phyloP scores from a whole-genome alignment of 2,888 invertebrate species.

The Drosophila merina region DNA sequence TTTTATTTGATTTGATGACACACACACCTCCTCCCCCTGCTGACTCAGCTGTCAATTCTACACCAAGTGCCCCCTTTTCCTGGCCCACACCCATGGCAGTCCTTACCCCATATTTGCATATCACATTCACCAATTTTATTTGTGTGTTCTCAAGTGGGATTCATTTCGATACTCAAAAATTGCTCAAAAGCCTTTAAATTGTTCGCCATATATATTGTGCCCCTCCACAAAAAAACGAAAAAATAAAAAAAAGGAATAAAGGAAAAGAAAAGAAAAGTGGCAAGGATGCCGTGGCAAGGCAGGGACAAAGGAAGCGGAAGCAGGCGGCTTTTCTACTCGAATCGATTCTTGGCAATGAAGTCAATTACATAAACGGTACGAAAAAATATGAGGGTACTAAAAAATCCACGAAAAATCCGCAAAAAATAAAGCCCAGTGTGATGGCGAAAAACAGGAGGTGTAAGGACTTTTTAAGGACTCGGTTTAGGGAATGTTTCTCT shows the following conservation, averaged over 20 bases:
- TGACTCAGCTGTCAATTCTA: conserved; percentile 43
- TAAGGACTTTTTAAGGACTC: too few relatives aligned
- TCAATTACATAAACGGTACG: conserved; percentile 71
- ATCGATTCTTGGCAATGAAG: conserved; percentile 77
- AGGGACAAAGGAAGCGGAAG: conserved; percentile 16
- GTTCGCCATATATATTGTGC: conserved; percentile 46
- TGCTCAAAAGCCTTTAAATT: conserved; percentile 44
- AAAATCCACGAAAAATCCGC: background rate
- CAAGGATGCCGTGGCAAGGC: conserved; percentile 6
- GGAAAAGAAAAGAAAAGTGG: background rate
- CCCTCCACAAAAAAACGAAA: too few relatives aligned
- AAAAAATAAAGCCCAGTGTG: too few relatives aligned
- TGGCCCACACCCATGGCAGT: conserved; percentile 3
- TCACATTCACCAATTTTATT: conserved; percentile 41
- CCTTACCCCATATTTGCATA: conserved; percentile 36
- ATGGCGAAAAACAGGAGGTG: too few relatives aligned
- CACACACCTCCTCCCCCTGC: background rate
- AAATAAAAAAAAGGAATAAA: background rate
- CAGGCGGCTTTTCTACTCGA: conserved; percentile 49
- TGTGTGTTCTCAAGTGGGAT: conserved; percentile 45
- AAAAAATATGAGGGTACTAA: conserved; percentile 12
- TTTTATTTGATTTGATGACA: background rate
- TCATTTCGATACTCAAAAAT: conserved; percentile 45
- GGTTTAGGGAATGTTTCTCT: too few relatives aligned
- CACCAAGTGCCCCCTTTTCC: too few relatives aligned